Evolutionary conservation across 2,113 vertebrate species (phyloP), one percentile per base, ranked within the genome.

Genomic region (Halcyon senegalensis): DNA sequence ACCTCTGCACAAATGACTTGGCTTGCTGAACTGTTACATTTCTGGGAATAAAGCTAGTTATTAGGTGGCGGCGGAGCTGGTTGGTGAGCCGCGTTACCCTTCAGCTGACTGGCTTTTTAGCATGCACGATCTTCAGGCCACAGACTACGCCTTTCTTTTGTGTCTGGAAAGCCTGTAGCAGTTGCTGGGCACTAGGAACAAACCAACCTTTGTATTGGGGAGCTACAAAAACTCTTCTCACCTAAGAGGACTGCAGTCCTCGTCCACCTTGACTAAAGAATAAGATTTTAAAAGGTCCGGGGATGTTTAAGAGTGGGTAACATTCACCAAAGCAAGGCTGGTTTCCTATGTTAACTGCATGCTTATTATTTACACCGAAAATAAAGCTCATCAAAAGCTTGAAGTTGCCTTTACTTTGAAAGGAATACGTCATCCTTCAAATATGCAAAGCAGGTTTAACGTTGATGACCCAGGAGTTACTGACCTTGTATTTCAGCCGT

Each of bases 61-160:
- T 72, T 53, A 93, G 91, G 90, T 13, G 7, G 84, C 43, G 2
- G 84, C 46, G 1, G 85, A 41, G 95, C 87, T 55, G 75, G 67
- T 12, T 74, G 95, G 68, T 78, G 84, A 66, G 90, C 88, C 27
- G 76, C 19, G 46, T 46, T 95, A 66, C 89, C 82, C 92, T 93
- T 93, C 89, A 88, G 78, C 82, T 94, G 89, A 94, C 96, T 94
- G 93, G 92, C 92, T 93, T 93, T 94, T 96, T 96, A 96, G 94
- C 94, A 96, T 97, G 91, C 89, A 96, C 67, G 91, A 93, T 94
- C 97, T 96, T 92, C 94, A 96, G 94, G 95, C 93, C 94, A 96
- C 93, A 94, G 93, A 94, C 92, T 95, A 97, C 93, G 96, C 96
- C 96, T 97, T 97, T 92, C 94, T 96, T 97, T 96, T 96, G 94